Conservation (phyloP, 2,113 vertebrate species). For the Tricholaema leucomelas region DNA sequence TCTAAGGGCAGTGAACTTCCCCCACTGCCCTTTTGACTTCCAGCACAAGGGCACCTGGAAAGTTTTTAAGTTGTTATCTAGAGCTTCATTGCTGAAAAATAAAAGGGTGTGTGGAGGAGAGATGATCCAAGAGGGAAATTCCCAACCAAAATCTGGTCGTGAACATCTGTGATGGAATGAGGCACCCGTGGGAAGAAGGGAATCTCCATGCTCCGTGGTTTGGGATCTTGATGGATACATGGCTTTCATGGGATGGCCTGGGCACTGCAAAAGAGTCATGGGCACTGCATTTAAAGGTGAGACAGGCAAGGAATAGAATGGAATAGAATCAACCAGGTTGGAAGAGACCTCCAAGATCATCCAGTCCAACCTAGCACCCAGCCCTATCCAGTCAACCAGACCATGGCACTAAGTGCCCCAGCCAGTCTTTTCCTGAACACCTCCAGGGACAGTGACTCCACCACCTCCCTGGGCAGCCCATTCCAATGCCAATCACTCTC, state of each 20-base stretch:
- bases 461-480: too few relatives aligned
- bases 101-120: fast-evolving
- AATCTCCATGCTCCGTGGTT: not conserved
- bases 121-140: not conserved
- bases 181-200: not conserved
- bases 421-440: too few relatives aligned
- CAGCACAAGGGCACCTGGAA: not conserved
- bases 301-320: not conserved
- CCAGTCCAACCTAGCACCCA: too few relatives aligned
- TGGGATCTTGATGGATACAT: not conserved
- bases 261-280: not conserved
- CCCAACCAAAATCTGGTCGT: not conserved
- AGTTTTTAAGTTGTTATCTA: not conserved
- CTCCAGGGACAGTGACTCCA: too few relatives aligned
- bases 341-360: too few relatives aligned
- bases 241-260: fast-evolving
- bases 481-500: too few relatives aligned
- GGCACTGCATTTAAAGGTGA: not conserved
- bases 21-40: not conserved
- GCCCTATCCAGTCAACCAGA: too few relatives aligned
- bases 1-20: not conserved
- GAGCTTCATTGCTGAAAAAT: not conserved
- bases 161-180: not conserved
- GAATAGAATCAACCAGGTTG: too few relatives aligned
- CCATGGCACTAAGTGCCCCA: too few relatives aligned